Evolutionary conservation across 2,797 vertebrate species (phyloP).

Genomic region (Channallabes apus): DNA sequence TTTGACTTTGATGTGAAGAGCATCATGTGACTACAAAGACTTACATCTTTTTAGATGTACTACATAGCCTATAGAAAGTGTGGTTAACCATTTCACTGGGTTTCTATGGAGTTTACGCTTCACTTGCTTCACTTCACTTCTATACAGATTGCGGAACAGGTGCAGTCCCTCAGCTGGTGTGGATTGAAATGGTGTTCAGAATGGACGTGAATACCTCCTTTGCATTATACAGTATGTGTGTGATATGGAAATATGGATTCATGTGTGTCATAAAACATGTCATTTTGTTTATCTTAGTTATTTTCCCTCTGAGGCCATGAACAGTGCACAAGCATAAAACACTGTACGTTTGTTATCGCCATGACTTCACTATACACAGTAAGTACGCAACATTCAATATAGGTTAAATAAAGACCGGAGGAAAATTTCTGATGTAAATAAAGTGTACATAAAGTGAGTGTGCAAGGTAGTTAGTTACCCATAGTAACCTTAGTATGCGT

Average conservation of each 20-base stretch:
- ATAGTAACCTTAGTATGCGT: too few species aligned
- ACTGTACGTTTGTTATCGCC: too few species aligned
- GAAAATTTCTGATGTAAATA: too few species aligned
- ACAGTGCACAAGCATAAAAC: neutral
- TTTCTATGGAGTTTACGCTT: conserved; percentile 1
- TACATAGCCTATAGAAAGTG: neutral
- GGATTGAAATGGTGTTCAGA: neutral
- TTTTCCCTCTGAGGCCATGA: neutral
- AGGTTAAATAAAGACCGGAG: too few species aligned
- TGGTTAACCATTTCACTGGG: neutral
- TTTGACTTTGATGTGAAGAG: neutral
- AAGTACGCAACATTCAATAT: too few species aligned
- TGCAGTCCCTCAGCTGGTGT: neutral
- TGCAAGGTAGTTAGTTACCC: too few species aligned
- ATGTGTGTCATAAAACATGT: neutral
- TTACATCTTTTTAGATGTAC: neutral
- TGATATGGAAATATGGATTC: neutral
- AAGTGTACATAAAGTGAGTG: too few species aligned
- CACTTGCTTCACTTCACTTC: neutral
- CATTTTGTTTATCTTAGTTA: neutral
- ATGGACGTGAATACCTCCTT: neutral
- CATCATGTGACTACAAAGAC: neutral
- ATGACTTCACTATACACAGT: too few species aligned
- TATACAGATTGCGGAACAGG: neutral
- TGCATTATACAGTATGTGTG: neutral